These are phyloP conservation scores for Tympanuchus pallidicinctus DNA, from an alignment of 2,113 vertebrate genomes.

Conservation along the genomic window DNA sequence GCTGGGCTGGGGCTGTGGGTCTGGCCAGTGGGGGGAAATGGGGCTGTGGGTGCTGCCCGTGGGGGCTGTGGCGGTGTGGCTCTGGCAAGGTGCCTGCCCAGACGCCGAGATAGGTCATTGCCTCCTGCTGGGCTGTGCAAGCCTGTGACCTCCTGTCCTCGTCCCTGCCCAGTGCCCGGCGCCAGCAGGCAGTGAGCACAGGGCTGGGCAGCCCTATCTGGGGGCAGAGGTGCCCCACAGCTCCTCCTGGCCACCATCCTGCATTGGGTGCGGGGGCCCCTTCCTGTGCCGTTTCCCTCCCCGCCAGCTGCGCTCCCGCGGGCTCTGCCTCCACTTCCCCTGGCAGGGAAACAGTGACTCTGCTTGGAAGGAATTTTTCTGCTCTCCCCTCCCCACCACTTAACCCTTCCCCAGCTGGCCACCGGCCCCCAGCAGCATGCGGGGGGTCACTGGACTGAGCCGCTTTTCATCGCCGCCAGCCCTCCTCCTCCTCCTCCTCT, in stretches of 20 bases:
- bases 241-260: background rate
- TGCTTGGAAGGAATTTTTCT: conserved; percentile 67
- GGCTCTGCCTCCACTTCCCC: conserved; percentile 43
- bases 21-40: background rate
- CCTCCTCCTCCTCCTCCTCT: background rate
- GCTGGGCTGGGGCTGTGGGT: background rate
- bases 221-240: rapidly evolving
- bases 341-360: conserved; percentile 39
- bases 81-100: background rate
- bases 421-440: background rate
- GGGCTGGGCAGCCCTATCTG: too few relatives aligned
- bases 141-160: background rate
- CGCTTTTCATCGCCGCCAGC: background rate
- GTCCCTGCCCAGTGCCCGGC: background rate
- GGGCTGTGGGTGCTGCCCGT: too few relatives aligned
- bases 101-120: rapidly evolving
- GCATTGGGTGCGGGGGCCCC: background rate
- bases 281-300: conserved; percentile 11
- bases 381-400: conserved; percentile 13
- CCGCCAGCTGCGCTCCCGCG: background rate
- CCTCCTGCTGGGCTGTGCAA: background rate
- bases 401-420: conserved; percentile 56
- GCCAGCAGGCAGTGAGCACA: too few relatives aligned
- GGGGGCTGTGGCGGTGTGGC: background rate
- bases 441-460: background rate